phyloP scores from a whole-genome alignment of 2,888 invertebrate species.

The Trilocha varians region DNA sequence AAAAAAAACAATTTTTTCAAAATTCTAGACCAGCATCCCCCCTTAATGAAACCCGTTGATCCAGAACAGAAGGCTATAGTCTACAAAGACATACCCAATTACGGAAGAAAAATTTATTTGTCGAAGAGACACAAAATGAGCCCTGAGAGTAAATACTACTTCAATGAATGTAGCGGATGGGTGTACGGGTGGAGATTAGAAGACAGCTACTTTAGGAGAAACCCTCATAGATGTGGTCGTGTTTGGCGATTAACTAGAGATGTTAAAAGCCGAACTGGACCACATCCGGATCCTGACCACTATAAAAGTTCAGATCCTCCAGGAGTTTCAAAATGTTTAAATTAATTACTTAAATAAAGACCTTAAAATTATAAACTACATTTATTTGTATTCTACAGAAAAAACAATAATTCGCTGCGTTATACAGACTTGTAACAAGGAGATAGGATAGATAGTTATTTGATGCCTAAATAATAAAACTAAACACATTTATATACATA shows the following conservation, averaged over 20 bases:
- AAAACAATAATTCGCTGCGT: no score
- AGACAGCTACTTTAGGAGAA: conserved; percentile 26
- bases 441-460: no score
- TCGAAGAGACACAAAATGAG: conserved; percentile 21
- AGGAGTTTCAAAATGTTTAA: conserved; percentile 16
- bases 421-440: no score
- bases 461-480: no score
- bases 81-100: conserved; percentile 30
- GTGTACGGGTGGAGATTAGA: conserved; percentile 34
- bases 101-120: conserved; percentile 31
- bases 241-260: conserved; percentile 26
- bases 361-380: background rate
- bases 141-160: conserved; percentile 37
- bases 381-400: background rate
- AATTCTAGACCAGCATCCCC: no score
- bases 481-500: no score
- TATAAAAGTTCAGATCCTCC: conserved; percentile 21
- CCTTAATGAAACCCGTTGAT: conserved; percentile 33
- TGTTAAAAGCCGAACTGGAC: conserved; percentile 26
- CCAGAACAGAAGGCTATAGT: conserved; percentile 24
- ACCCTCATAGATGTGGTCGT: conserved; percentile 21
- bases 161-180: conserved; percentile 24
- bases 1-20: no score
- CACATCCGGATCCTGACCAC: conserved; percentile 32
- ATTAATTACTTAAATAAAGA: background rate